Base-by-base conservation (phyloP, 2,797 vertebrate genomes). In the Halcyon chelicuti region DNA sequence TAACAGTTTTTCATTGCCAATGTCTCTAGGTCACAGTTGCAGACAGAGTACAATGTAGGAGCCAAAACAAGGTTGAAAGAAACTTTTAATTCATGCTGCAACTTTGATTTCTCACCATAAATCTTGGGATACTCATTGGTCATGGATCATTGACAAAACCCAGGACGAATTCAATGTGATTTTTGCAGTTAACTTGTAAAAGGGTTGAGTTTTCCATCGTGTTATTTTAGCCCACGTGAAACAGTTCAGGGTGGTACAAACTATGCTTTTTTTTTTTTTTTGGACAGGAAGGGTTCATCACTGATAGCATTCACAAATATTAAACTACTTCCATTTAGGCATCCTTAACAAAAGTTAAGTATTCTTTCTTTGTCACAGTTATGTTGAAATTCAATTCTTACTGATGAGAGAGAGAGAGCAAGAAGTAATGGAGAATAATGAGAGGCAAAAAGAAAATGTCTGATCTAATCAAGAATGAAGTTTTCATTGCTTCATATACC, bases 381-480 rank as follows among this genome's bases (percentile, higher is more conserved):
- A 11, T 3, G 6, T 9, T 58, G 62, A n/a, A 90, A 79, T 77
- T 63, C 2, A 35, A 0, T 40, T 79, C 21, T 76, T 20, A 10
- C 1, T n/a, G 31, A 54, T 35, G 72, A 31, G 61, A 4, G 0
- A 3, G 0, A 12, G 13, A 3, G 0, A 9, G 13, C 19, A 46
- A 47, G 20, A 14, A n/a, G 25, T 8, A 17, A 19, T 1, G 2
- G 37, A 58, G 29, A 47, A 14, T 0, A 1, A 17, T 2, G 42
- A 75, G 73, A 77, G 46, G 18, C 10, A 19, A 49, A 49, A 67
- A 46, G 37, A 67, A 21, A 7, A 15, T 7, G 26, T 51, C 28
- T 0, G 0, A 13, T 11, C 14, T 22, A 28, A 70, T 14, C 9
- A 16, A 66, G 25, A 67, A 6, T 0, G 3, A 52, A 5, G 1